These are phyloP conservation scores for Arbacia lixula DNA, from an alignment of 53 echinoderm and acorn worm genomes.

Conservation along the genomic window DNA sequence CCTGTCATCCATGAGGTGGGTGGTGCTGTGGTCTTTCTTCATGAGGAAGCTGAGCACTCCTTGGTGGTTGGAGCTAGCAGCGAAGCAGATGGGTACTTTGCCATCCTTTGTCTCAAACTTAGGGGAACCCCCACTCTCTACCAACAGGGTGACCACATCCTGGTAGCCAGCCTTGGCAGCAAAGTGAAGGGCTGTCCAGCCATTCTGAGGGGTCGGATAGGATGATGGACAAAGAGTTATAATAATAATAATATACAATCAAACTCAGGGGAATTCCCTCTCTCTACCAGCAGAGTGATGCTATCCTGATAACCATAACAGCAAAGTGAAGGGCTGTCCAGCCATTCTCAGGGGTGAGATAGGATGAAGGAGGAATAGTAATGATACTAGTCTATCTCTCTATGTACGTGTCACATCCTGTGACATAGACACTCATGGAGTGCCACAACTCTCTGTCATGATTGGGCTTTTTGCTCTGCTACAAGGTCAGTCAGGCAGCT, in stretches of 20 bases:
- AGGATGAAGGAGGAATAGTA: too few species aligned
- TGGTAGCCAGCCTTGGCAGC: constrained; percentile 92
- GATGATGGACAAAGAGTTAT: too few species aligned
- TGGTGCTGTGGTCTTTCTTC: constrained; percentile 88
- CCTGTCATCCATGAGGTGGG: constrained; percentile 95
- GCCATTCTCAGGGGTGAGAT: constrained; percentile 96
- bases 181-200: constrained; percentile 96
- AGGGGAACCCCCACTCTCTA: constrained; percentile 88
- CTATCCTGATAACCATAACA: constrained; percentile 87
- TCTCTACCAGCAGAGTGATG: constrained; percentile 85
- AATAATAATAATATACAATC: too few species aligned
- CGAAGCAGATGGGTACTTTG: constrained; percentile 90
- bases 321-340: constrained; percentile 97
- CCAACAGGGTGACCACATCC: constrained; percentile 88
- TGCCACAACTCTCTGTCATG: too few species aligned
- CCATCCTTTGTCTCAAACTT: constrained; percentile 98
- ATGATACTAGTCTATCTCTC: too few species aligned
- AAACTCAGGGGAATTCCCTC: constrained; percentile 88
- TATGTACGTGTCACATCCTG: too few species aligned
- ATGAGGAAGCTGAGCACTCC: constrained; percentile 90
- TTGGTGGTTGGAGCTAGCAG: constrained; percentile 86
- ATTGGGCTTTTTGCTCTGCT: too few species aligned
- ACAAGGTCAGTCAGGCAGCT: too few species aligned
- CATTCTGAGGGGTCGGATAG: constrained; percentile 66
- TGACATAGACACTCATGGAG: too few species aligned